Conservation (phyloP, 2,797 vertebrate species). For the Sarcophilus harrisii region DNA sequence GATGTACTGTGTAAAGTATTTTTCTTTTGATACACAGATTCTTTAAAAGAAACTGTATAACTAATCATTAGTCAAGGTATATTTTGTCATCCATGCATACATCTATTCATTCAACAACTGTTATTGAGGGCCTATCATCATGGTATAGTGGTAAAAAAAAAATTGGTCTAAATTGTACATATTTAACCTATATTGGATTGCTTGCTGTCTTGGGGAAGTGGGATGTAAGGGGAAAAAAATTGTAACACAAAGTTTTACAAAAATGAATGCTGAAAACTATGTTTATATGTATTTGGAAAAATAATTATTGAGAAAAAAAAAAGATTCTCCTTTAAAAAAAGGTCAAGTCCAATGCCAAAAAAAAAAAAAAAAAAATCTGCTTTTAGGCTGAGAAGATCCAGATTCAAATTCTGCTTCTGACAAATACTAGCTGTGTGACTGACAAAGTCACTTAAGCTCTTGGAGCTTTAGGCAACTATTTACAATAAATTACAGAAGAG, state of each 20-base stretch:
- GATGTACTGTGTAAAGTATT: neutral
- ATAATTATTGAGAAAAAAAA: no score
- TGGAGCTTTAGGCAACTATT: neutral
- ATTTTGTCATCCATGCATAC: neutral
- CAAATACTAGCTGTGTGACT: neutral
- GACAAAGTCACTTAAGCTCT: neutral
- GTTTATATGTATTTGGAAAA: no score
- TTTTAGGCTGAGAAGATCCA: neutral
- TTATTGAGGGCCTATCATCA: neutral
- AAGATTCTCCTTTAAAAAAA: no score
- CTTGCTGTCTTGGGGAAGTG: no score
- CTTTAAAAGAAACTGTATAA: neutral
- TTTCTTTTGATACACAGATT: neutral
- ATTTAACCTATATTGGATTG: no score
- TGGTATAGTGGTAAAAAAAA: neutral
- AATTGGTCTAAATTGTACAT: neutral
- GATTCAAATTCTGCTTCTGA: neutral
- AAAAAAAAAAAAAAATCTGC: no score
- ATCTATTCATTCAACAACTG: neutral
- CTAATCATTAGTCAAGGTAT: neutral
- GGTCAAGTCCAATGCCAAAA: no score
- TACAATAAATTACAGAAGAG: neutral
- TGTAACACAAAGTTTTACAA: no score
- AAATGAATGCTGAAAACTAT: no score
- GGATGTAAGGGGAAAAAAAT: no score